Percentiles rank a stretch among this genome's conserved stretches.
These are phyloP conservation scores for Onthophagus taurus DNA, from an alignment of 1,140 invertebrate species.

Conservation along the genomic window DNA sequence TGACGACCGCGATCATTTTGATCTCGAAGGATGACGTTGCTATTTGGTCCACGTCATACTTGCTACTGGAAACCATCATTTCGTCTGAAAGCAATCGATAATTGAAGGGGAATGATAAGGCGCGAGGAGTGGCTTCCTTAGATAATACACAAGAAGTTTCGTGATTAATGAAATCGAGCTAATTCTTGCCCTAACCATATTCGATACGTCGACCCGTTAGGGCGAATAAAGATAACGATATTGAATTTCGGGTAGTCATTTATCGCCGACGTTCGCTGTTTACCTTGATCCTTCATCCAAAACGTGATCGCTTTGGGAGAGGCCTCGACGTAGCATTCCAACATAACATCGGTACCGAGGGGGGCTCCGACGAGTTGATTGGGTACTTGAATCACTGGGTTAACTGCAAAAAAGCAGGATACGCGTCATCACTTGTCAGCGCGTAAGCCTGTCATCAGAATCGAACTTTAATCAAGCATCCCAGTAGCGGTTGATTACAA, in stretches of 20 bases:
- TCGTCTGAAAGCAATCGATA: constrained; percentile 47
- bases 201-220: no score
- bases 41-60: constrained; percentile 68
- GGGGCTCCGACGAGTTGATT: constrained; percentile 83
- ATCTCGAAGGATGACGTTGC: constrained; percentile 70
- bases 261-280: constrained; percentile 23
- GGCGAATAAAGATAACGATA: no score
- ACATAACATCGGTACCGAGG: constrained; percentile 72
- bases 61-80: constrained; percentile 71
- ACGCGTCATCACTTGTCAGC: neutral
- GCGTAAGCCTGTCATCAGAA: constrained; percentile 2
- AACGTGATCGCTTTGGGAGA: constrained; percentile 83
- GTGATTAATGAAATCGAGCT: constrained; percentile 30
- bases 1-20: constrained; percentile 73
- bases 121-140: constrained; percentile 18
- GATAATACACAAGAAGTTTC: constrained; percentile 15
- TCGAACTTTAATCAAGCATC: constrained; percentile 7
- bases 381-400: constrained; percentile 78
- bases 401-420: constrained; percentile 49
- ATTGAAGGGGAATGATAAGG: constrained; percentile 13
- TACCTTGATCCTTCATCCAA: constrained; percentile 73
- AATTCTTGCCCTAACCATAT: constrained; percentile 30
- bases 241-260: no score
- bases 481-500: constrained; percentile 9
- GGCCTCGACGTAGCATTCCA: constrained; percentile 84